Conservation (phyloP, 2,113 vertebrate genomes). For the Formicarius rufipectus region DNA sequence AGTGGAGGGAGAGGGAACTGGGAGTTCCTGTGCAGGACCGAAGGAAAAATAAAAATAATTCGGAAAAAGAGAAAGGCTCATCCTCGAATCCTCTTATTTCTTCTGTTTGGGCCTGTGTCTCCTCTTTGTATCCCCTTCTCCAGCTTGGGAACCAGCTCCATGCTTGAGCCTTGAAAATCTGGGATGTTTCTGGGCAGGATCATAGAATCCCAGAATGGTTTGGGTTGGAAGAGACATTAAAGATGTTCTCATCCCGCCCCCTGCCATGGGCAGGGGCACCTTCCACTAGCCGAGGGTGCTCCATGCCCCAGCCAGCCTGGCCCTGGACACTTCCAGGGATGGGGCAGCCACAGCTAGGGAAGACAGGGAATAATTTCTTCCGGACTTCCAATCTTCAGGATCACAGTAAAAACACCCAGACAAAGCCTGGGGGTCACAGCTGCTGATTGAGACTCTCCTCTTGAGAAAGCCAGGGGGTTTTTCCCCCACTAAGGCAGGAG, state of each 20-base stretch:
- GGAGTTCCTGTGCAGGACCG: not conserved
- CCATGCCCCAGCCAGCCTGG: accelerated
- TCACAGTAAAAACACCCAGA: not conserved
- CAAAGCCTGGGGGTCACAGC: accelerated
- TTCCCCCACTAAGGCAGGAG: not conserved
- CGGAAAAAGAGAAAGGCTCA: not conserved
- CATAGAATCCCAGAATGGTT: not conserved
- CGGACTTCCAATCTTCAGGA: not conserved
- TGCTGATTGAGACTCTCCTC: not conserved
- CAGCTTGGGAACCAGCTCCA: not conserved
- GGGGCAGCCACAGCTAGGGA: not conserved
- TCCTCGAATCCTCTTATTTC: not conserved
- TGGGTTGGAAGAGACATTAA: not conserved
- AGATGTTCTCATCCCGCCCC: accelerated
- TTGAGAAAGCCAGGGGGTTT: not conserved
- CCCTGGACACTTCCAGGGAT: not conserved
- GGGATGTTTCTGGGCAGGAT: not conserved
- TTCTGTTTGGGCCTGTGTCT: not conserved
- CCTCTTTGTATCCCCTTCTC: not conserved
- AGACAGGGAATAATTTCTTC: not conserved
- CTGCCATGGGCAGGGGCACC: not conserved
- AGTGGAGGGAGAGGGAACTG: accelerated
- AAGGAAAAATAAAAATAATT: not conserved
- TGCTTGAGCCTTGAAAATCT: not conserved
- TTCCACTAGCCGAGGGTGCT: accelerated